These are phyloP conservation scores for Dinocampus coccinellae DNA, from an alignment of 2,888 invertebrate species.

Conservation along the genomic window DNA sequence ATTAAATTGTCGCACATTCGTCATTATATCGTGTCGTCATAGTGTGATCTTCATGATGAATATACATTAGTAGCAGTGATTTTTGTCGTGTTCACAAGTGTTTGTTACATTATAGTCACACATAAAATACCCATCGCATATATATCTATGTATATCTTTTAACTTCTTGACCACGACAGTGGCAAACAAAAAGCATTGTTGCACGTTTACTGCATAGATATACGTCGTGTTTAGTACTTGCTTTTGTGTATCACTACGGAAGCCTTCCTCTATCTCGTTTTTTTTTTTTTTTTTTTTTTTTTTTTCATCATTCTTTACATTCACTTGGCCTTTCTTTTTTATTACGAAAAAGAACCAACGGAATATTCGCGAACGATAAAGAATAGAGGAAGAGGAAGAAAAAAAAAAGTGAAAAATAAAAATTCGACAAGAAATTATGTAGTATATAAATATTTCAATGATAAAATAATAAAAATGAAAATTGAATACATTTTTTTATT, in stretches of 20 bases:
- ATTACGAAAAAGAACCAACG: not conserved
- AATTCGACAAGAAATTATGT: not conserved
- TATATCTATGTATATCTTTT: slow-evolving; percentile 12
- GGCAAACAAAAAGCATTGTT: slow-evolving; percentile 50
- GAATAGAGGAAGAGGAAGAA: no score
- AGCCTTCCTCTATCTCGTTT: slow-evolving; percentile 4
- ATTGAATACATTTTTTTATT: not conserved
- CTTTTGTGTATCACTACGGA: slow-evolving; percentile 26
- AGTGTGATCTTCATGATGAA: no score
- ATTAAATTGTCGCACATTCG: not conserved
- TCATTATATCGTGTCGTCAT: not conserved
- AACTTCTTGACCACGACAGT: slow-evolving; percentile 39
- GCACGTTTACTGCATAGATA: slow-evolving; percentile 4
- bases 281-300: not conserved
- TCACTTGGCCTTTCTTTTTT: not conserved
- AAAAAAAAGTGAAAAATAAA: no score
- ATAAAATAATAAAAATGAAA: no score
- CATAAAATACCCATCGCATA: not conserved
- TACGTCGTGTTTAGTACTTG: not conserved
- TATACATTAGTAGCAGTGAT: no score
- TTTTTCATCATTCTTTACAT: no score
- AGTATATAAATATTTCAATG: not conserved
- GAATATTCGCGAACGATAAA: no score
- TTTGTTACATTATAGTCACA: slow-evolving; percentile 34
- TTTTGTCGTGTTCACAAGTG: slow-evolving; percentile 28